A percentile compares a stretch with the other conserved stretches of the same genome.
Conservation (phyloP, 2,797 vertebrate species). For the Chromobotia macracanthus region DNA sequence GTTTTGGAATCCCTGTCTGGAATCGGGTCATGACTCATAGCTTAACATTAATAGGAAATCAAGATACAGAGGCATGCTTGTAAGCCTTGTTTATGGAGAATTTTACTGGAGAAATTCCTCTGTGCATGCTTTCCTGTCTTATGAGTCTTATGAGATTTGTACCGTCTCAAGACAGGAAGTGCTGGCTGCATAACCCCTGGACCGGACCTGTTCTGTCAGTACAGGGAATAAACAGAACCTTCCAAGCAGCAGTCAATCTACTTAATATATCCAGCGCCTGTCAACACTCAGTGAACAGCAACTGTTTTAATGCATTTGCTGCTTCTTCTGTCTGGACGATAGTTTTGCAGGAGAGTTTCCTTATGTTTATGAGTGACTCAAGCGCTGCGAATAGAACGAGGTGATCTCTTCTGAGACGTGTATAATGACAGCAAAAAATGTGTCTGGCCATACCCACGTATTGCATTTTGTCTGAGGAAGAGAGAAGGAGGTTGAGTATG, state of each 20-base stretch:
- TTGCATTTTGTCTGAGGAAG: slow-evolving; percentile 80
- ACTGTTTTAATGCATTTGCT: slow-evolving; percentile 48
- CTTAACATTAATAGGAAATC: slow-evolving; percentile 58
- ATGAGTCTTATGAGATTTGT: slow-evolving; percentile 62
- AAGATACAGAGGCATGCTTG: slow-evolving; percentile 45
- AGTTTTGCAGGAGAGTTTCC: slow-evolving; percentile 52
- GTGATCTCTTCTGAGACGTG: slow-evolving; percentile 3
- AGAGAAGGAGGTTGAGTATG: slow-evolving; percentile 77
- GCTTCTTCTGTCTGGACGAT: slow-evolving; percentile 49
- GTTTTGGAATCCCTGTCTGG: slow-evolving; percentile 40
- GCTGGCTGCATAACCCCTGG: slow-evolving; percentile 35
- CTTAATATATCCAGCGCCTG: slow-evolving; percentile 51
- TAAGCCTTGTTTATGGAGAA: slow-evolving; percentile 47
- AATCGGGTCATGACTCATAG: slow-evolving; percentile 40
- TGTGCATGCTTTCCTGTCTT: slow-evolving; percentile 52
- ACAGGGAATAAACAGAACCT: slow-evolving; percentile 35
- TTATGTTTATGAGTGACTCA: slow-evolving; percentile 45
- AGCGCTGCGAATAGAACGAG: slow-evolving; percentile 53
- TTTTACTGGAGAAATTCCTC: slow-evolving; percentile 55
- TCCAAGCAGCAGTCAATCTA: slow-evolving; percentile 54
- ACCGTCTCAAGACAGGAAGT: slow-evolving; percentile 53
- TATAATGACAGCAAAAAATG: slow-evolving; percentile 21
- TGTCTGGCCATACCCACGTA: slow-evolving; percentile 73
- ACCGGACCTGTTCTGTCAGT: slow-evolving; percentile 52
- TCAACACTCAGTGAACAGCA: slow-evolving; percentile 46